Base-by-base conservation (phyloP, 2,113 vertebrate genomes). In the Microtus pennsylvanicus region DNA sequence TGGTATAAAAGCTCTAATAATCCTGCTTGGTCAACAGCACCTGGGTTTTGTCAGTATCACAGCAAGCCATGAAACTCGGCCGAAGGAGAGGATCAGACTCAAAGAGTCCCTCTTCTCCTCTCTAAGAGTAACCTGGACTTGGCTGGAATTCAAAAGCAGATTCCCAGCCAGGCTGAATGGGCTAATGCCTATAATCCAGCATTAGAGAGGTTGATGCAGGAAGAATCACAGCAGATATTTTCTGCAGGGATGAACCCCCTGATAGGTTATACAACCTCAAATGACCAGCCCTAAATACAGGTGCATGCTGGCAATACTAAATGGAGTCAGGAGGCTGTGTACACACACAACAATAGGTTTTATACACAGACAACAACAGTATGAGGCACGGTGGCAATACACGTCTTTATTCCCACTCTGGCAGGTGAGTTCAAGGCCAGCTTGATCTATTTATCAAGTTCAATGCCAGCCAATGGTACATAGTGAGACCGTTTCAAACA, bases 121-220 rank as follows among this genome's bases (percentile, higher is more conserved):
- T 90, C 67, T 91, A 22, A 12, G 14, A 92, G 50, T 58, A 70
- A 61, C 2, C 26, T 83, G 93, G 19, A 96, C 38, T 26, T 90
- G 42, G 90, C 19, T 77, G 67, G 21, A 21, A 21, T 91, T 97
- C 72, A 86, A 92, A 89, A 89, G 35, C 77, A 88, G 81, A 90
- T 70, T 24, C 28, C n/a, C 52, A 74, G 47, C 4, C n/a, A 42
- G 70, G 24, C 52, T n/a, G 33, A 33, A n/a, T 30, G 52, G 61
- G 33, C n/a, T 75, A 38, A 12, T 30, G 69, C 22, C 35, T 89
- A 4, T 30, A 75, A 42, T 12, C n/a, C 26, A 58, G 35, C n/a
- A 42, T 22, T 88, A 21, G 19, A 13, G 69, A 88, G 47, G 9
- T 6, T 50, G 67, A n/a, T 10, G 14, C 50, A 42, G 24, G 50